phyloP scores from a whole-genome alignment of 2,797 vertebrate genomes.

The Acanthurus leucopareius region DNA sequence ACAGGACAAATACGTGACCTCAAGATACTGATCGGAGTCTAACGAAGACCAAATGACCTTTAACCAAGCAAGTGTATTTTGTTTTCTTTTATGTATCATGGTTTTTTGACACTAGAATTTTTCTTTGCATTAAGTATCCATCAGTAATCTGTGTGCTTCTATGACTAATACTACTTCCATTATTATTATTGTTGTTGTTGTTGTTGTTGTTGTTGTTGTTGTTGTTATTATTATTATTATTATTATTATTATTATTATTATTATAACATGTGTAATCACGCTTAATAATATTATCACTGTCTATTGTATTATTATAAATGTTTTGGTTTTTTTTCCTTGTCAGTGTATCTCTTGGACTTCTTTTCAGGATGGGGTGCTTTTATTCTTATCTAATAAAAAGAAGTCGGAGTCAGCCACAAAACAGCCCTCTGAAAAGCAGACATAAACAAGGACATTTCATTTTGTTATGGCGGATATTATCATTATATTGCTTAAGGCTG shows the following conservation, averaged over 20 bases:
- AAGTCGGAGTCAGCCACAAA: not conserved
- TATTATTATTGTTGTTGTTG: too few species aligned
- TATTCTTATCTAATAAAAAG: not conserved
- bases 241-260: too few species aligned
- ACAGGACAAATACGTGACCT: conserved; percentile 1
- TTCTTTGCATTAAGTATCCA: too few species aligned
- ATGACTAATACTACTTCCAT: too few species aligned
- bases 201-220: too few species aligned
- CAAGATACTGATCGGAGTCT: not conserved
- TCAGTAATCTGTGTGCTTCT: too few species aligned
- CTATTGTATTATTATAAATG: too few species aligned
- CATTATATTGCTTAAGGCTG: too few species aligned
- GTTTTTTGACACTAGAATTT: too few species aligned
- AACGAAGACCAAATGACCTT: not conserved
- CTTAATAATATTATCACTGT: not conserved
- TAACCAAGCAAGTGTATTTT: too few species aligned
- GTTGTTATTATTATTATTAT: too few species aligned
- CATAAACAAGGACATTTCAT: not conserved
- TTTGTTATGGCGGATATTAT: not conserved
- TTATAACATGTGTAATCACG: not conserved
- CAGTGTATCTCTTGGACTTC: not conserved
- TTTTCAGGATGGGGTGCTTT: not conserved
- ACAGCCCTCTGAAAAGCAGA: not conserved
- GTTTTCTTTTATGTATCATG: too few species aligned
- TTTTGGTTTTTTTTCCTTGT: not conserved